phyloP scores from a whole-genome alignment of 2,113 vertebrate species.

The Gymnobelideus leadbeateri region DNA sequence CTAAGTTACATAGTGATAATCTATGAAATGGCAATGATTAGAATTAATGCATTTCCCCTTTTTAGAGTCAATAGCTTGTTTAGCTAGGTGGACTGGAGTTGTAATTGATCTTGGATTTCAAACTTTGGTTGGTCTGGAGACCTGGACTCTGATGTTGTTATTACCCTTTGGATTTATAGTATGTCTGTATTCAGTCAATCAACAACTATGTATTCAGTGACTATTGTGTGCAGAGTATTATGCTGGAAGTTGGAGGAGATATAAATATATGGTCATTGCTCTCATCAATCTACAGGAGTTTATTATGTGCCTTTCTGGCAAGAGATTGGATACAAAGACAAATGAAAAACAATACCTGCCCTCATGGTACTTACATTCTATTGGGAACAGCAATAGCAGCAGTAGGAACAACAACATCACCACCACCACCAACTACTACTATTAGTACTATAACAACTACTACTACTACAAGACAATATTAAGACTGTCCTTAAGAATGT shows the following conservation, averaged over 20 bases:
- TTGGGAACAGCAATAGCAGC: background rate
- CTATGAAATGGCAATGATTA: background rate
- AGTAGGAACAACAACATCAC: background rate
- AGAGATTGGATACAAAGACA: conserved; percentile 7
- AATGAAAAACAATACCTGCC: conserved; percentile 2
- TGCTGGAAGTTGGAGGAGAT: too few species aligned
- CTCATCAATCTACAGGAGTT: conserved; percentile 1
- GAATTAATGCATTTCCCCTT: background rate
- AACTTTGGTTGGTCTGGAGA: background rate
- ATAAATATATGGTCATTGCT: background rate
- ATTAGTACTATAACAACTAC: background rate
- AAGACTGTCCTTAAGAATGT: background rate
- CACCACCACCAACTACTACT: background rate
- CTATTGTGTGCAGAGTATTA: background rate
- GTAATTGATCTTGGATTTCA: background rate
- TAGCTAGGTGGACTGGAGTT: background rate
- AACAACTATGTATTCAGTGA: background rate
- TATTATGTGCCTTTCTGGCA: background rate
- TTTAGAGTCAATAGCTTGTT: background rate
- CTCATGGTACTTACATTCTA: background rate
- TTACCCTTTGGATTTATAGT: background rate
- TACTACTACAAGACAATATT: background rate
- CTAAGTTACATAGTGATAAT: background rate
- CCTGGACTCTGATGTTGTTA: background rate
- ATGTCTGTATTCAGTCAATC: background rate